Base-by-base conservation (phyloP, 2,888 invertebrate genomes). In the Amorpha juglandis region DNA sequence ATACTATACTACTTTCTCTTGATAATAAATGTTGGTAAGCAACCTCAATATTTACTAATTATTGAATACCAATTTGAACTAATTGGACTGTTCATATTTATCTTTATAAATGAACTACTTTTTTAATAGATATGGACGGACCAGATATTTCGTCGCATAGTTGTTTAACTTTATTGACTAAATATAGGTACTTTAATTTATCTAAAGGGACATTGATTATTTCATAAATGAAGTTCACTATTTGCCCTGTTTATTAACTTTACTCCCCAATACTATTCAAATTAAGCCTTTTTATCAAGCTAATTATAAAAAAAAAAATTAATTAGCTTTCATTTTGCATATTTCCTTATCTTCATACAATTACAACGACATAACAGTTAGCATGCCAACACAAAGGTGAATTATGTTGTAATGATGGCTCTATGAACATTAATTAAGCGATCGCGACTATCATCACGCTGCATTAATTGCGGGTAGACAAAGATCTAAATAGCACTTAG, bases 321-420 rank as follows among this genome's bases (percentile, higher is more conserved):
- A 27, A 51, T 38, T 50, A 19, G 4, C 38, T 6, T 6, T 19
- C 38, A 12, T 9, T 58, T 19, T 11, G 19, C 19, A 58, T 12
- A 58, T 11, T 58, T 58, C 38, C 38, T 38, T 12, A 58, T 21
- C 19, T 8, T 50, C 50, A 11, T 7, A 42, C 19, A 42, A 19
- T 38, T 42, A 19, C 58, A 16, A 1, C 38, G 38, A 42, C 58
- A 58, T 42, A 58, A 55, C 55, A 8, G 55, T 58, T 42, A 58
- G 38, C 50, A 50, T 19, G 50, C 16, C n/a, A 58, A 55, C 35
- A 58, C 19, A 42, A 55, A 42, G 12, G 16, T 42, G 58, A 16
- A 19, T 58, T 58, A 58, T 42, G 58, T 42, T 4, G 12, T 58
- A 58, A 58, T 58, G 42, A 42, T 42, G 12, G 58, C 19, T 58